phyloP scores from a whole-genome alignment of 2,797 vertebrate genomes.

The Chaenodraco wilsoni region DNA sequence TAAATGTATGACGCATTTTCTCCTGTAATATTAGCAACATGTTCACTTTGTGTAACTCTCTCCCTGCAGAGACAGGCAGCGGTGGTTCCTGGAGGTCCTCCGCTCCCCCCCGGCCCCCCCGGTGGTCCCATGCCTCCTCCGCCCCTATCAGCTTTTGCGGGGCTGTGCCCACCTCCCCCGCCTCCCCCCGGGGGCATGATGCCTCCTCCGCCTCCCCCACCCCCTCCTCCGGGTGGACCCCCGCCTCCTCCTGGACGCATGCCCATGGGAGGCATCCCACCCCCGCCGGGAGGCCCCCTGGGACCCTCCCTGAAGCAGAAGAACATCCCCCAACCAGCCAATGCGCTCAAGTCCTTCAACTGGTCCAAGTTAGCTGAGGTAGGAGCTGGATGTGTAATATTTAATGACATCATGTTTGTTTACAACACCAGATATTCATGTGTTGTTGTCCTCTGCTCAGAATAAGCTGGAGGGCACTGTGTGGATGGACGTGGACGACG shows the following conservation, averaged over 20 bases:
- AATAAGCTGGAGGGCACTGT: slow-evolving; percentile 95
- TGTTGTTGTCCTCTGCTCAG: slow-evolving; percentile 72
- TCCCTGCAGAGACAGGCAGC: slow-evolving; percentile 74
- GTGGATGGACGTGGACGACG: slow-evolving; percentile 94
- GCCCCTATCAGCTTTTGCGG: slow-evolving; percentile 75
- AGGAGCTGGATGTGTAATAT: not conserved
- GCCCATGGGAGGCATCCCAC: slow-evolving; percentile 85
- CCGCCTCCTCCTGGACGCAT: slow-evolving; percentile 89
- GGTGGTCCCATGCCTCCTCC: slow-evolving; percentile 84
- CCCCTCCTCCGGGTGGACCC: slow-evolving; percentile 88
- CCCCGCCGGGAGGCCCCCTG: slow-evolving; percentile 90
- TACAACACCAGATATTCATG: not conserved
- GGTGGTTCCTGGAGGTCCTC: slow-evolving; percentile 83
- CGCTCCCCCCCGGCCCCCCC: slow-evolving; percentile 77
- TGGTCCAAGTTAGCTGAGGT: slow-evolving; percentile 98
- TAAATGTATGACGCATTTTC: not conserved
- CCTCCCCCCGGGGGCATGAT: slow-evolving; percentile 83
- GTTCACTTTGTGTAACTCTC: not conserved
- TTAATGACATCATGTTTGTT: not conserved
- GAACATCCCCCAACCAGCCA: slow-evolving; percentile 93
- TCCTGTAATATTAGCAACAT: slow-evolving; percentile 1
- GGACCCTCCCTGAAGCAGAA: slow-evolving; percentile 90
- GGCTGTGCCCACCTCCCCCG: slow-evolving; percentile 71
- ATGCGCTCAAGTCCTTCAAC: slow-evolving; percentile 98
- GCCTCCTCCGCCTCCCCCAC: slow-evolving; percentile 83